phyloP scores from a whole-genome alignment of 2,113 vertebrate species.

The Phylloscopus trochilus region DNA sequence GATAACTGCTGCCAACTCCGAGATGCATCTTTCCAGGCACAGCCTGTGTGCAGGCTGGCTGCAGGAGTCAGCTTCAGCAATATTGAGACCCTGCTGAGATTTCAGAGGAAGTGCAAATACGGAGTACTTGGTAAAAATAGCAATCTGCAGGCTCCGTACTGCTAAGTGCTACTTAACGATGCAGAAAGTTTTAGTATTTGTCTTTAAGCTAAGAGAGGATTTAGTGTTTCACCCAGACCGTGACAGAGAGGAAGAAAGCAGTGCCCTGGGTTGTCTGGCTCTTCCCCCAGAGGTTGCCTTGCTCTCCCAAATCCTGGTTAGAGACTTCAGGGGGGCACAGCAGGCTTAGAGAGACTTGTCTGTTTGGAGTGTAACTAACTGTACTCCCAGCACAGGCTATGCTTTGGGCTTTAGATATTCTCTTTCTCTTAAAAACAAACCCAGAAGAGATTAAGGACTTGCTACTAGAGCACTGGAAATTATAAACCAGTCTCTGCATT shows the following conservation, averaged over 20 bases:
- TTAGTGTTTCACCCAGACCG: not conserved
- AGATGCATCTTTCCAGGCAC: constrained; percentile 28
- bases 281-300: not conserved
- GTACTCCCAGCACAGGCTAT: not conserved
- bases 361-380: not conserved
- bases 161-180: not conserved
- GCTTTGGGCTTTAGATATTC: not conserved
- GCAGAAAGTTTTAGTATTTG: not conserved
- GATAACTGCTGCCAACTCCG: not conserved
- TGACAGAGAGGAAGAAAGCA: not conserved
- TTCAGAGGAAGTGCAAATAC: constrained; percentile 24
- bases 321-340: not conserved
- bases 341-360: not conserved
- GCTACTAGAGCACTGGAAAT: not conserved
- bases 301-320: not conserved
- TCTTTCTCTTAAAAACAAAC: not conserved
- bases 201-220: not conserved
- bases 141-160: not conserved
- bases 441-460: not conserved
- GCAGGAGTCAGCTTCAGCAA: not conserved
- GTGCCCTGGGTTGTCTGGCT: not conserved
- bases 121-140: constrained; percentile 37
- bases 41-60: not conserved
- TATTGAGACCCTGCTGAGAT: not conserved
- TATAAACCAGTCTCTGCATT: not conserved